Evolutionary conservation across 2,113 vertebrate species (phyloP).

Genomic region (Cyphomyrus discorhynchus): DNA sequence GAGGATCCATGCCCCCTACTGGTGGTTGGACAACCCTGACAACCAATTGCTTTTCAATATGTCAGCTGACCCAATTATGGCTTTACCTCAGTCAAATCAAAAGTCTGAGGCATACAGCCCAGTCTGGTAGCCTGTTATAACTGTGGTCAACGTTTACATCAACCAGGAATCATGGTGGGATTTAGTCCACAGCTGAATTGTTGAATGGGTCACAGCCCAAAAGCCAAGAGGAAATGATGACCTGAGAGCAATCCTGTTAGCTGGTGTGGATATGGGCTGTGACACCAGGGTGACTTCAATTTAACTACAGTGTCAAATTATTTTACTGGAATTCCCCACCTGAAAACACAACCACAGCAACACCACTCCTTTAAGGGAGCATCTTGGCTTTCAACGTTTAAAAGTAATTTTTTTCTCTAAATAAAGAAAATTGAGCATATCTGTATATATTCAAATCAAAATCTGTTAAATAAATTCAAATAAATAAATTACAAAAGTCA

Average conservation of each 20-base stretch:
- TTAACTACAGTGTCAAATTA: neutral
- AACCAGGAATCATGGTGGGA: neutral
- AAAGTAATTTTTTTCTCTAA: conserved; percentile 32
- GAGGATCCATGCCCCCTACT: neutral
- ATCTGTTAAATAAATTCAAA: conserved; percentile 56
- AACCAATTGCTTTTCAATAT: neutral
- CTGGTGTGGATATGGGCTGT: neutral
- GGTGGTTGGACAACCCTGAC: neutral
- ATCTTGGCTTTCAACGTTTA: conserved; percentile 55
- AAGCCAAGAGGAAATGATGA: neutral
- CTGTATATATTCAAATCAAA: conserved; percentile 42
- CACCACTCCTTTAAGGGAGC: conserved; percentile 30
- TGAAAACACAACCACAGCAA: neutral
- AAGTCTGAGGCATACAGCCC: neutral
- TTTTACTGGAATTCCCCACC: neutral
- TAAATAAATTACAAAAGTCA: conserved; percentile 55
- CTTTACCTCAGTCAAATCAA: neutral
- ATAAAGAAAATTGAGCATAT: conserved; percentile 54
- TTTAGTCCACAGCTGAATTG: neutral
- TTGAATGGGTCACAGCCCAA: neutral
- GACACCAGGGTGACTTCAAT: neutral
- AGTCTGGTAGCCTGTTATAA: neutral
- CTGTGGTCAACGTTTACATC: neutral
- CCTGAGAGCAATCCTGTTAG: neutral
- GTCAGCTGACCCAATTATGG: neutral